Evolutionary conservation across 2,113 vertebrate genomes (phyloP).

Genomic region (Gopherus evgoodei): DNA sequence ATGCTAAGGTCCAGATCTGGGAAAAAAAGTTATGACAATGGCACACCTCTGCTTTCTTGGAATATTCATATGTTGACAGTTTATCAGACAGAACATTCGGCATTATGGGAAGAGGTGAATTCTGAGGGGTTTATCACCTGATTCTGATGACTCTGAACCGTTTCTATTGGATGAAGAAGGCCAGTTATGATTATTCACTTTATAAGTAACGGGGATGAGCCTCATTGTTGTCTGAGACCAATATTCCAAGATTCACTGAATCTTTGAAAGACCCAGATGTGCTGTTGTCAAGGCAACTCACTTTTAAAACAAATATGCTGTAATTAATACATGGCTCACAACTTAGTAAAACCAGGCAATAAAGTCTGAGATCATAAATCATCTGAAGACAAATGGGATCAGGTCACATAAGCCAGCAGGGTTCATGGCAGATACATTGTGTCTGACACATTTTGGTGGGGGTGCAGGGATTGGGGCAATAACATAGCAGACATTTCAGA

Average conservation of each 20-base stretch:
- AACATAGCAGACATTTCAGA: not conserved
- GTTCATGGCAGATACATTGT: not conserved
- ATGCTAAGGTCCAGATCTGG: too few relatives aligned
- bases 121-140: not conserved
- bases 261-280: not conserved
- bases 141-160: not conserved
- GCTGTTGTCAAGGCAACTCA: slow-evolving; percentile 28
- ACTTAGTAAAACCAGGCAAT: not conserved
- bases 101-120: rapidly evolving
- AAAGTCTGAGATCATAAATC: not conserved
- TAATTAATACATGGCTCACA: not conserved
- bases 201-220: rapidly evolving
- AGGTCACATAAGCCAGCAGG: rapidly evolving
- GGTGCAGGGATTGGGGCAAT: rapidly evolving
- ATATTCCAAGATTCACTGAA: not conserved
- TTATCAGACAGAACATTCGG: not conserved
- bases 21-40: not conserved
- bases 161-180: not conserved
- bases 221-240: not conserved
- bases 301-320: not conserved
- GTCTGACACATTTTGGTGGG: not conserved
- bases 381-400: rapidly evolving
- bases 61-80: not conserved
- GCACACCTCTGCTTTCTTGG: not conserved
- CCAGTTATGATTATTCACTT: not conserved